Conservation (phyloP, 2,113 vertebrate genomes). For the Rissa tridactyla region DNA sequence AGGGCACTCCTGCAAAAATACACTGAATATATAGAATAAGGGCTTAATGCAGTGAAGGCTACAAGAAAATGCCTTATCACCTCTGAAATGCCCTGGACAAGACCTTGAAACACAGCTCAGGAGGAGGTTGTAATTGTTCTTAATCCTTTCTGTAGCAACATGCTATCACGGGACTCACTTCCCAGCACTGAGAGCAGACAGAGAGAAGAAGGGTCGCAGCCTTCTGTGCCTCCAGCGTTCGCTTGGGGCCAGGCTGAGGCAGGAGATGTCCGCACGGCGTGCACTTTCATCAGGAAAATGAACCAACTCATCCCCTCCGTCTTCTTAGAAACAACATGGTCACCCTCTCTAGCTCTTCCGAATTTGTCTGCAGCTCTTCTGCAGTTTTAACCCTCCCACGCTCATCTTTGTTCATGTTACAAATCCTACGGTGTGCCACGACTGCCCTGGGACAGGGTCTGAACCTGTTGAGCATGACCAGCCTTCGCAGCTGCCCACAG, state of each 20-base stretch:
- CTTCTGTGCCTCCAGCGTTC: background rate
- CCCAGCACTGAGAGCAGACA: background rate
- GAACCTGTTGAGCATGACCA: background rate
- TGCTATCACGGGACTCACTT: background rate
- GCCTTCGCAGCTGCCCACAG: background rate
- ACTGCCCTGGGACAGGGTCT: background rate
- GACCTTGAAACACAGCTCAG: background rate
- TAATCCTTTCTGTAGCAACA: background rate
- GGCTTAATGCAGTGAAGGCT: background rate
- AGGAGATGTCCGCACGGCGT: background rate
- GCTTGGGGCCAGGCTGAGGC: background rate
- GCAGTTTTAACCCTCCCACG: background rate
- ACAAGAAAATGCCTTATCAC: background rate
- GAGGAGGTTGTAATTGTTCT: background rate
- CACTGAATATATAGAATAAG: background rate
- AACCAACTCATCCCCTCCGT: background rate
- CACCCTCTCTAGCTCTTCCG: background rate
- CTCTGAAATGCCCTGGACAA: background rate
- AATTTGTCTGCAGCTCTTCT: background rate
- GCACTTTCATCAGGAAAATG: background rate
- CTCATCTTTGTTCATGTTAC: background rate
- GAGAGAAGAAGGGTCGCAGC: background rate
- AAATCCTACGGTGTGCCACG: accelerated
- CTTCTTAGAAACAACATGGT: background rate
- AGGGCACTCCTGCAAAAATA: background rate